Evolutionary conservation across 1,140 invertebrate genomes (phyloP), one percentile per base, ranked within the genome.

Genomic region (Magallana angulata): DNA sequence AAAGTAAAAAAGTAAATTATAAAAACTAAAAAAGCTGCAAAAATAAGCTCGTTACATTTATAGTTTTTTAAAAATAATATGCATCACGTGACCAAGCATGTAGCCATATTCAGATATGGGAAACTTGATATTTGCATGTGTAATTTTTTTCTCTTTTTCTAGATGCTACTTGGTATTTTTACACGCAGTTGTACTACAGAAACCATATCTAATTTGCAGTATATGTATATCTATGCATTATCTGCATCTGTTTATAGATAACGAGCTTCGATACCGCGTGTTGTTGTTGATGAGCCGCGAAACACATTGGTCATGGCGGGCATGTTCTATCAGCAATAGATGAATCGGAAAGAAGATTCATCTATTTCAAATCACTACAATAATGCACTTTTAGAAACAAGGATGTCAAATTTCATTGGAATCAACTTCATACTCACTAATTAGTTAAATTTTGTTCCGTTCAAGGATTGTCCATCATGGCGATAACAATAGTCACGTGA

Each of bases 401-500:
- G 36, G 36, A 48, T 48, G 36, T 48, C 36, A 48, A 48, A 48
- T 48, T 48, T 48, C 5, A 2, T 5, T 48, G 36, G 36, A 18
- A 14, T 64, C 62, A 64, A 64, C 11, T 71, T 71, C n/a, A 71
- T 71, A 71, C 68, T 71, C 36, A 71, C 68, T 24, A 57, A 14
- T 80, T 18, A 11, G 3, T 56, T 16, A 57, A 82, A 56, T 16
- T 82, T 82, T 8, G n/a, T n/a, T 4, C n/a, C 48, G 36, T 57
- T 9, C 48, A 56, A 82, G 36, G 57, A 57, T 48, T 86, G 88
- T 89, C 85, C 88, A 89, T 89, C 90, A 94, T 94, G 93, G 93
- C 93, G 93, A 93, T 86, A 76, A 88, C 89, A 87, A 48, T 71
- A 48, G 90, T 94, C 93, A 94, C 93, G 93, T 94, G 93, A 94